Evolutionary conservation across 2,888 invertebrate species (phyloP).

Genomic region (Chaitophorus viminalis): DNA sequence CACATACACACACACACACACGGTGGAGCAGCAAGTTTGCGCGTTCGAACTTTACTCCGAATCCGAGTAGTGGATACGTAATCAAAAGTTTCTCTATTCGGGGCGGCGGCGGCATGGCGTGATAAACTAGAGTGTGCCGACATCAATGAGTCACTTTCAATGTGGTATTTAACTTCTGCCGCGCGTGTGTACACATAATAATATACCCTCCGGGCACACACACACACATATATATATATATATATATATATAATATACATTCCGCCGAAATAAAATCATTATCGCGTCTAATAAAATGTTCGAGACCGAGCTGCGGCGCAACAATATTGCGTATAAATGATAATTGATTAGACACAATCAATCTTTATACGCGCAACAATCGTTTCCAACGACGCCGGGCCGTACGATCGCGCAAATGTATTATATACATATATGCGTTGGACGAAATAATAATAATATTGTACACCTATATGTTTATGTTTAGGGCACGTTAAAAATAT

Average conservation of each 20-base stretch:
- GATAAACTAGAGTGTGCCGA: not conserved
- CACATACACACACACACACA: too few species aligned
- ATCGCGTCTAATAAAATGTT: not conserved
- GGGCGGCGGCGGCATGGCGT: not conserved
- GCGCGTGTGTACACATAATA: not conserved
- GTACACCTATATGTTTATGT: not conserved
- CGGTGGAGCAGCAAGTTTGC: not conserved
- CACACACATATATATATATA: too few species aligned
- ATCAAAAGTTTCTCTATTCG: slow-evolving; percentile 41
- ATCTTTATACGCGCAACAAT: not conserved
- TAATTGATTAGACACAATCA: slow-evolving; percentile 32
- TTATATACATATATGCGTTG: not conserved
- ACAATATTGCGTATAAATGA: slow-evolving; percentile 12
- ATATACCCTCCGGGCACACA: too few species aligned
- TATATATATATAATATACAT: too few species aligned
- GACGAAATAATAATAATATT: not conserved
- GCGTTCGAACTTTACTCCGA: slow-evolving; percentile 3
- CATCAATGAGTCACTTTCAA: slow-evolving; percentile 39
- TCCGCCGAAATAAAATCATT: not conserved
- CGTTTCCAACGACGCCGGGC: not conserved
- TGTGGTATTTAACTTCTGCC: not conserved
- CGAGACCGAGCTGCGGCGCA: not conserved
- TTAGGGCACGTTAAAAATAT: not conserved
- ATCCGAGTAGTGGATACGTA: slow-evolving; percentile 12
- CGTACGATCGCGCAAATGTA: not conserved